Conservation (phyloP, 2,888 invertebrate genomes). For the Rhodophaea formosa region DNA sequence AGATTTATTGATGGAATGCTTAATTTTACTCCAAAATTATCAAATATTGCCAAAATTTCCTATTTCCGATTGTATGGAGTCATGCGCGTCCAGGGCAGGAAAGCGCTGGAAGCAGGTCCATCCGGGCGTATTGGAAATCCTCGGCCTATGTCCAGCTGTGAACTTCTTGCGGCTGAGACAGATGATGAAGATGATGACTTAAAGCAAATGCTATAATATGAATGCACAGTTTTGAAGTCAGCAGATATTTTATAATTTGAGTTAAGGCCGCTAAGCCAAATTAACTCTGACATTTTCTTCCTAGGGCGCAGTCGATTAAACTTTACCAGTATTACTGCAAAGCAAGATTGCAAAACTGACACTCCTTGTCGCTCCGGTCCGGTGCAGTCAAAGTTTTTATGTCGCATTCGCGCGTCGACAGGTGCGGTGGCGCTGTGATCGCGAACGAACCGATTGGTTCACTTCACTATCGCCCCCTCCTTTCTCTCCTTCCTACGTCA, state of each 20-base stretch:
- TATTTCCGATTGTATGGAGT: too few relatives aligned
- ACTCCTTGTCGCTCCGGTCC: slow-evolving; percentile 6
- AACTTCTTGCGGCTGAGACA: too few relatives aligned
- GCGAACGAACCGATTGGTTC: slow-evolving; percentile 18
- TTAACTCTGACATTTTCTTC: slow-evolving; percentile 17
- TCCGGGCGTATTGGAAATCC: too few relatives aligned
- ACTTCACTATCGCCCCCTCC: slow-evolving; percentile 28
- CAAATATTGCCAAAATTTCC: too few relatives aligned
- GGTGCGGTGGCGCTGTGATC: slow-evolving; percentile 57
- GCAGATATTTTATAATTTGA: slow-evolving; percentile 10
- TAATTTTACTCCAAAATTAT: too few relatives aligned
- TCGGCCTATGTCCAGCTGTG: too few relatives aligned
- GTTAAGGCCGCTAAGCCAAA: background rate
- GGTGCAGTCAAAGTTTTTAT: background rate
- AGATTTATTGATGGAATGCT: too few relatives aligned
- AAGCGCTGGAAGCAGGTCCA: too few relatives aligned
- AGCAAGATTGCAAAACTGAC: slow-evolving; percentile 17
- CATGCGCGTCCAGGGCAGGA: too few relatives aligned
- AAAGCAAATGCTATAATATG: too few relatives aligned
- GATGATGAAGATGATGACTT: too few relatives aligned
- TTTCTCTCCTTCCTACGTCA: slow-evolving; percentile 48
- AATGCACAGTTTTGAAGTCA: too few relatives aligned
- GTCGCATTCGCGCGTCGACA: slow-evolving; percentile 45
- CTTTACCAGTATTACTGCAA: slow-evolving; percentile 12
- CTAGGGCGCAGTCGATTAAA: slow-evolving; percentile 15